Evolutionary conservation across 2,888 invertebrate genomes (phyloP), one percentile per base, ranked within the genome.

Genomic region (Sipunculus nudus): DNA sequence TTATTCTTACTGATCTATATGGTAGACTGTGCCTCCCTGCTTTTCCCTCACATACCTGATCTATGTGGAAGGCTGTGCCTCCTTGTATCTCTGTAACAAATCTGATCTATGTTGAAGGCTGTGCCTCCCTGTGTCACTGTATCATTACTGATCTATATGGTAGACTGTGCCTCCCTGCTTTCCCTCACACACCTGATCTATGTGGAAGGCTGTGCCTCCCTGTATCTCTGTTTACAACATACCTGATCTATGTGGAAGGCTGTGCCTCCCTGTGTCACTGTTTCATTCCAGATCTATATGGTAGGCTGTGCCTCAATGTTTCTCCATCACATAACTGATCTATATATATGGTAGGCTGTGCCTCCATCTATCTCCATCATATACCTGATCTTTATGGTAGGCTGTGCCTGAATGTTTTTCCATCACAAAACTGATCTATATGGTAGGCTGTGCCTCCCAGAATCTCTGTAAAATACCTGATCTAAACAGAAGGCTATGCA

Each of bases 1-100:
- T n/a, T n/a, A n/a, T n/a, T n/a, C n/a, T n/a, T n/a, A n/a, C 88
- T 96, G 94, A 86, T 98, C 96, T 81, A 94, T 91, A 85, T 96
- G 97, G 77, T 89, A 89, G 0, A 96, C 95, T 38, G 92, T 93
- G 21, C 94, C 94, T 56, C 88, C 86, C 65, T 89, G 88, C 56
- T 98, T 96, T 85, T 98, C 97, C 70, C n/a, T n/a, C n/a, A 25
- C 41, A 28, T 76, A 92, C 93, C 88, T 96, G 94, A 86, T 98
- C 96, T 81, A 94, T 91, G 85, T 96, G 97, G 77, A 89, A 89
- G 0, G 96, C 95, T 38, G 92, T 93, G 21, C 94, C 94, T 56
- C 88, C 86, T 65, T 89, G 88, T 56, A 98, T 96, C 85, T 98
- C 97, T 70, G n/a, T n/a, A n/a, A 25, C 41, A 28, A 76, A 92